These are phyloP conservation scores for Heliornis fulica DNA, from an alignment of 2,113 vertebrate species.

Conservation along the genomic window DNA sequence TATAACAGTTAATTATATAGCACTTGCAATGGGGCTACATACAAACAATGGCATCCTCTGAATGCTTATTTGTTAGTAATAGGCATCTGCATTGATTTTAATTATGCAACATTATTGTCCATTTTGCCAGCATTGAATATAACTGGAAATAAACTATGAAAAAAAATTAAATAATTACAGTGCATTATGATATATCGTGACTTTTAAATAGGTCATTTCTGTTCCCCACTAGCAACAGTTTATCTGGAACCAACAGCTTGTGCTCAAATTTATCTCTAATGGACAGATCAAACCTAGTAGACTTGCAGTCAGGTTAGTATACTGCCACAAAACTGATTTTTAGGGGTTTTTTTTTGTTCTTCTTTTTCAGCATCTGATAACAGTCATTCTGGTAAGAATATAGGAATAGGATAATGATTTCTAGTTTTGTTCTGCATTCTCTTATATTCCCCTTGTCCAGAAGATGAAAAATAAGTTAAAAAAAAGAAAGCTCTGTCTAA, in stretches of 20 bases:
- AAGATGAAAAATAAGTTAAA: background rate
- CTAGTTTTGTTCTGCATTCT: background rate
- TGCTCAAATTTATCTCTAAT: background rate
- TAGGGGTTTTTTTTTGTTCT: background rate
- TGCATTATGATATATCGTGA: background rate
- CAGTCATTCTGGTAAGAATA: background rate
- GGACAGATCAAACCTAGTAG: background rate
- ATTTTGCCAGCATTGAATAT: background rate
- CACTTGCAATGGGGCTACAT: background rate
- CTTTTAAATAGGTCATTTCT: background rate
- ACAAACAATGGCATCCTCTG: background rate
- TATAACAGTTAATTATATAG: constrained; percentile 5
- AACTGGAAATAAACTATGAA: background rate
- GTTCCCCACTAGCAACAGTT: background rate
- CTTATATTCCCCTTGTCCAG: background rate
- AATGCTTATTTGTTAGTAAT: background rate
- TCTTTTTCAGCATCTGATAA: background rate
- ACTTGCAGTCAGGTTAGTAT: background rate
- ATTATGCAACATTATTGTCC: background rate
- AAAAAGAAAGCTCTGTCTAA: background rate
- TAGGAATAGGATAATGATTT: background rate
- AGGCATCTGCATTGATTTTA: background rate
- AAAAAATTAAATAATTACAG: background rate
- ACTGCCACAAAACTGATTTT: background rate
- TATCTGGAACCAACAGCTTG: background rate